Conservation (phyloP, 2,113 vertebrate species). For the Tapirus terrestris region DNA sequence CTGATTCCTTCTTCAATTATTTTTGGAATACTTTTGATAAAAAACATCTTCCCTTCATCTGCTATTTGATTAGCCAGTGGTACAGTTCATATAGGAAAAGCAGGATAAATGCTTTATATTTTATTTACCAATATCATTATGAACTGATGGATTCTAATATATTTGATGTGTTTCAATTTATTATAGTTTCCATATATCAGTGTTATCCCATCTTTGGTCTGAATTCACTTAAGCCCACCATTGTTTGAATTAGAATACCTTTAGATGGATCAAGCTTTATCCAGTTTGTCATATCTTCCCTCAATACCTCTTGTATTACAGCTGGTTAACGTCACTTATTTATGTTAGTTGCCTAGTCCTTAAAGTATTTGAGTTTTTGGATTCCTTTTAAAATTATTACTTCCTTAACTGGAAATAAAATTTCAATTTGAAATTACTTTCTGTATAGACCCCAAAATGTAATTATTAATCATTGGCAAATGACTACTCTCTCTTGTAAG, state of each 20-base stretch:
- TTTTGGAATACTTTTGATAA: conserved; percentile 22
- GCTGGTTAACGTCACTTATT: background rate
- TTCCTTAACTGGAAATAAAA: conserved; percentile 31
- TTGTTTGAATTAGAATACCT: conserved; percentile 24
- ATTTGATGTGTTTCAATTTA: background rate
- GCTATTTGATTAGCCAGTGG: background rate
- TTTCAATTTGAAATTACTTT: conserved; percentile 43
- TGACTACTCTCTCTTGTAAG: background rate
- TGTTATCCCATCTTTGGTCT: background rate
- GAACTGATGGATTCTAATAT: background rate
- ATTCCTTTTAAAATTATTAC: background rate
- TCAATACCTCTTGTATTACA: background rate
- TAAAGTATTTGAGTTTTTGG: background rate
- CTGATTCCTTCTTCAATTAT: background rate
- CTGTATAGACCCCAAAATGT: background rate
- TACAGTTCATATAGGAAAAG: background rate
- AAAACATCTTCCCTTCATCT: background rate
- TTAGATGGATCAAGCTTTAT: background rate
- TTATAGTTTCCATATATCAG: background rate
- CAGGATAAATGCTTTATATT: background rate
- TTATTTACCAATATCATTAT: background rate
- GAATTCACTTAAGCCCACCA: background rate
- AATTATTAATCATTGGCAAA: background rate
- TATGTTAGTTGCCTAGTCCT: background rate
- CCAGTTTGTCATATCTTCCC: background rate